These are phyloP conservation scores for Asarcornis scutulata DNA, from an alignment of 2,113 vertebrate genomes.

Conservation along the genomic window DNA sequence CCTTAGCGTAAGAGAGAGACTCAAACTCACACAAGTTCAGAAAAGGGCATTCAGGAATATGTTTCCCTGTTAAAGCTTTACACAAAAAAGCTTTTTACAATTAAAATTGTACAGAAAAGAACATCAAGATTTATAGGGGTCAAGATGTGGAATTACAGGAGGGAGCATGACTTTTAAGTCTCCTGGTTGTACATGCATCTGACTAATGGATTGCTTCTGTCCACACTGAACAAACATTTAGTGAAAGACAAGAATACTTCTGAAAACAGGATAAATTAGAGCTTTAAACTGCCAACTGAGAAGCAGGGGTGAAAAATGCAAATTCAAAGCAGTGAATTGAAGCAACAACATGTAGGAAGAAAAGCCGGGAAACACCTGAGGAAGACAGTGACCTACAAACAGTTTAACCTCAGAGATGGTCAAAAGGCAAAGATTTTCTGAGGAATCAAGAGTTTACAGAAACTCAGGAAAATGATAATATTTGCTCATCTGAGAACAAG, in stretches of 20 bases:
- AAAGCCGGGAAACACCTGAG: not conserved
- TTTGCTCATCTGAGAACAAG: not conserved
- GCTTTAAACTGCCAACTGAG: not conserved
- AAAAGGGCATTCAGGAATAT: not conserved
- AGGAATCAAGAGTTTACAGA: not conserved
- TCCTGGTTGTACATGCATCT: not conserved
- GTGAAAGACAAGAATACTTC: not conserved
- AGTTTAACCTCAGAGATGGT: not conserved
- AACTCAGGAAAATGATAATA: not conserved
- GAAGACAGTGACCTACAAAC: not conserved
- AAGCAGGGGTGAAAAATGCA: not conserved
- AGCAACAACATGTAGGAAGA: not conserved
- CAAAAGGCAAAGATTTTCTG: not conserved
- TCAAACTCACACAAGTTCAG: not conserved
- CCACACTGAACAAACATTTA: not conserved
- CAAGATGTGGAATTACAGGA: not conserved
- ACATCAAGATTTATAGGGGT: not conserved
- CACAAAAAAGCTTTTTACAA: no score
- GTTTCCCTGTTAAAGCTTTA: not conserved
- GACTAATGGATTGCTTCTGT: not conserved
- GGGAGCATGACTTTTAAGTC: not conserved
- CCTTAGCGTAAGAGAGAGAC: not conserved
- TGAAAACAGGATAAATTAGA: not conserved
- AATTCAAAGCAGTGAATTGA: not conserved
- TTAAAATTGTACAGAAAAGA: not conserved